Conservation (phyloP, 2,113 vertebrate genomes). For the Pedionomus torquatus region DNA sequence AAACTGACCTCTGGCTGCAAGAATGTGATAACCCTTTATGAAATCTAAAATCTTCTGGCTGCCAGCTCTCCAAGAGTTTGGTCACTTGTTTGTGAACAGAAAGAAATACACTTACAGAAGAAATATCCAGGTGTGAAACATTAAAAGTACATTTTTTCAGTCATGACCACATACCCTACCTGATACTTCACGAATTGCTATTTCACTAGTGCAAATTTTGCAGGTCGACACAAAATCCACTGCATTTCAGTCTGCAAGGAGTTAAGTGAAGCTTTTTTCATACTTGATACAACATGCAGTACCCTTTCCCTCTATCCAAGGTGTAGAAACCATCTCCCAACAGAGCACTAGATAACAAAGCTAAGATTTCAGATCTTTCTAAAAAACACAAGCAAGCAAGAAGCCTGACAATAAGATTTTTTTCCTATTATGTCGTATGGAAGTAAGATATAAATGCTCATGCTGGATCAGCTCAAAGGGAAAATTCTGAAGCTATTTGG, state of each 20-base stretch:
- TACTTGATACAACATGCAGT: rapidly evolving
- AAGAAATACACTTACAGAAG: neutral
- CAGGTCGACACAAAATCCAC: neutral
- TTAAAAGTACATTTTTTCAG: neutral
- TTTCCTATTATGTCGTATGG: neutral
- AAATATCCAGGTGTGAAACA: neutral
- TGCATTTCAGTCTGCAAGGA: neutral
- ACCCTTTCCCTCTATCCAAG: neutral
- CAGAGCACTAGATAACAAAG: neutral
- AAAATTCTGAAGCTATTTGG: neutral
- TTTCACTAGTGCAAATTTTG: neutral
- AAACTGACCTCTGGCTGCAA: neutral
- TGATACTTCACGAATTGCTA: neutral
- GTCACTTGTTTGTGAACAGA: neutral
- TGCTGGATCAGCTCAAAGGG: neutral
- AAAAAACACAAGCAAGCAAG: neutral
- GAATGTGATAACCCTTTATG: neutral
- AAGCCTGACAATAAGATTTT: neutral
- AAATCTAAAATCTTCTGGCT: neutral
- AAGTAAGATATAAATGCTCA: neutral
- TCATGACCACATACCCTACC: neutral
- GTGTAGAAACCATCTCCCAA: neutral
- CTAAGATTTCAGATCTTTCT: neutral
- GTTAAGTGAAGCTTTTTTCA: neutral
- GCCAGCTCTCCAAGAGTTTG: neutral